phyloP scores from a whole-genome alignment of 2,888 invertebrate species.

The Augiades crinisus region DNA sequence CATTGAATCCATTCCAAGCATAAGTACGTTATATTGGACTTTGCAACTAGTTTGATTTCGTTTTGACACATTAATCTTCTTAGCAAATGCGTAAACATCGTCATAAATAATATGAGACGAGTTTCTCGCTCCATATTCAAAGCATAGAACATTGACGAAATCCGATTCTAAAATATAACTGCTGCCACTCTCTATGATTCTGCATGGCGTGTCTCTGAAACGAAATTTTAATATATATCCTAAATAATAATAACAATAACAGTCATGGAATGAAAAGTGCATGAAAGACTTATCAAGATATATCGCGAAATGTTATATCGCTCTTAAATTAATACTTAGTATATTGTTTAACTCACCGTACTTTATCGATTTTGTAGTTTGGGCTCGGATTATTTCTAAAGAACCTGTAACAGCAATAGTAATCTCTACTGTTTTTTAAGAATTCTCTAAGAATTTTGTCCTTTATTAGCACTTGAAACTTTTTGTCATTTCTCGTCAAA shows the following conservation, averaged over 20 bases:
- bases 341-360: slow-evolving; percentile 32
- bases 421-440: slow-evolving; percentile 42
- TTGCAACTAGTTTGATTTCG: slow-evolving; percentile 31
- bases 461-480: slow-evolving; percentile 51
- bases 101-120: slow-evolving; percentile 51
- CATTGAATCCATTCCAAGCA: slow-evolving; percentile 93
- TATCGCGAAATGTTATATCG: too few species aligned
- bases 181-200: slow-evolving; percentile 43
- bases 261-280: too few species aligned
- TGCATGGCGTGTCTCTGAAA: slow-evolving; percentile 55
- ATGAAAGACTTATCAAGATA: too few species aligned
- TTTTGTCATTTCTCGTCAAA: slow-evolving; percentile 46
- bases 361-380: slow-evolving; percentile 35
- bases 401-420: slow-evolving; percentile 60
- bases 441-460: slow-evolving; percentile 44
- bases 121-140: slow-evolving; percentile 46
- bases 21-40: slow-evolving; percentile 80
- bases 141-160: slow-evolving; percentile 61
- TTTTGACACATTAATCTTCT: slow-evolving; percentile 56
- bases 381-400: slow-evolving; percentile 35
- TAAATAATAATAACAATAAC: too few species aligned
- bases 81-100: slow-evolving; percentile 71
- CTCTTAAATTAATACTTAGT: too few species aligned
- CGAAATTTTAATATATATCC: neutral
- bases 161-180: slow-evolving; percentile 52